phyloP scores from a whole-genome alignment of 2,888 invertebrate species.

The Chydorus sphaericus region DNA sequence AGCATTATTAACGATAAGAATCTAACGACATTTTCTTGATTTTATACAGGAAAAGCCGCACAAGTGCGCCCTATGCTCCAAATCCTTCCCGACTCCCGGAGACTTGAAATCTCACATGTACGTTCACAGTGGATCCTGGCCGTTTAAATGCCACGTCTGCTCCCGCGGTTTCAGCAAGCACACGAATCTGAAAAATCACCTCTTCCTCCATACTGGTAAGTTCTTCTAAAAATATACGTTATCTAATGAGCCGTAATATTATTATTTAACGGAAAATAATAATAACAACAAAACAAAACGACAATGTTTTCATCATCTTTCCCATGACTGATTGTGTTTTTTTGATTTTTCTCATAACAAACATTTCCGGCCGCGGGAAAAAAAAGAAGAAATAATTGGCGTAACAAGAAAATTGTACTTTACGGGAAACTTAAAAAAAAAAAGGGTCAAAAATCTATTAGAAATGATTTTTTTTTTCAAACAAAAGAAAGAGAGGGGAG shows the following conservation, averaged over 20 bases:
- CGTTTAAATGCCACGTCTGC: conserved; percentile 88
- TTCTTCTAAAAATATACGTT: conserved; percentile 25
- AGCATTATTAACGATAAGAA: no score
- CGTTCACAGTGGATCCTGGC: conserved; percentile 93
- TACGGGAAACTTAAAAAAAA: not conserved
- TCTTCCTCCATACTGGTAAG: conserved; percentile 82
- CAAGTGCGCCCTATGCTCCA: conserved; percentile 83
- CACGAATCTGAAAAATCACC: conserved; percentile 87
- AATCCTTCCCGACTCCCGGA: conserved; percentile 92
- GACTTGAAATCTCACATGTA: conserved; percentile 93
- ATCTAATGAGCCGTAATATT: no score
- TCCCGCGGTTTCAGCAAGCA: conserved; percentile 90
- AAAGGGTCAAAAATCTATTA: not conserved
- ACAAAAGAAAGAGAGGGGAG: no score
- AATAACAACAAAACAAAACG: not conserved
- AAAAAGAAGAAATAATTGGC: no score
- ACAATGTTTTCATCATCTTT: no score
- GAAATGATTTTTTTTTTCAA: not conserved
- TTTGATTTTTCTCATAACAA: not conserved
- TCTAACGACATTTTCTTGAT: no score
- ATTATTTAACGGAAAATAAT: not conserved
- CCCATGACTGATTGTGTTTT: not conserved
- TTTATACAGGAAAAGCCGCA: conserved; percentile 78
- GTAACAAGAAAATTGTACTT: not conserved
- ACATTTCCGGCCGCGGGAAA: no score